Evolutionary conservation across 2,113 vertebrate genomes (phyloP).

Genomic region (Chunga burmeisteri): DNA sequence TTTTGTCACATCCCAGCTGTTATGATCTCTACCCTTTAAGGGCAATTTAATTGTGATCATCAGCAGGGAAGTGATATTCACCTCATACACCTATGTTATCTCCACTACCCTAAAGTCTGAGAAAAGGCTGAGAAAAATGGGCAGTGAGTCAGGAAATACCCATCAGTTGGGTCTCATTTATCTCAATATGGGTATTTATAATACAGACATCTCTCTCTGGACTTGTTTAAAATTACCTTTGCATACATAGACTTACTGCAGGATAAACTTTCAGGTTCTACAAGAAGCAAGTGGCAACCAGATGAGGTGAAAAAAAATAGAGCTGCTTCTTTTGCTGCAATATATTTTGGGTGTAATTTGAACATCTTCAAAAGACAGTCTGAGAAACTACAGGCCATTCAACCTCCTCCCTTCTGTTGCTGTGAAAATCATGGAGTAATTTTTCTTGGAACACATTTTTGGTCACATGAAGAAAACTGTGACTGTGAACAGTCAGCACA

Average conservation of each 20-base stretch:
- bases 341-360: neutral
- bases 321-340: neutral
- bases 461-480: neutral
- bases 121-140: neutral
- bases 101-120: neutral
- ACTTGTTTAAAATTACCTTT: neutral
- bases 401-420: neutral
- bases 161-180: neutral
- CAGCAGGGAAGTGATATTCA: neutral
- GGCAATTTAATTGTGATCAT: neutral
- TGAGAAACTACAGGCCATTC: neutral
- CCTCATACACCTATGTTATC: neutral
- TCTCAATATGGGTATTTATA: neutral
- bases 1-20: neutral
- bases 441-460: neutral
- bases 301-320: neutral
- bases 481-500: neutral
- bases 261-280: neutral
- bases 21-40: neutral
- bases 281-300: neutral
- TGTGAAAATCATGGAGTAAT: neutral
- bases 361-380: neutral
- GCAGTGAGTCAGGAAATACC: neutral
- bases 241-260: neutral
- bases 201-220: neutral